Evolutionary conservation across 2,797 vertebrate genomes (phyloP).

Genomic region (Poecilia velifera): DNA sequence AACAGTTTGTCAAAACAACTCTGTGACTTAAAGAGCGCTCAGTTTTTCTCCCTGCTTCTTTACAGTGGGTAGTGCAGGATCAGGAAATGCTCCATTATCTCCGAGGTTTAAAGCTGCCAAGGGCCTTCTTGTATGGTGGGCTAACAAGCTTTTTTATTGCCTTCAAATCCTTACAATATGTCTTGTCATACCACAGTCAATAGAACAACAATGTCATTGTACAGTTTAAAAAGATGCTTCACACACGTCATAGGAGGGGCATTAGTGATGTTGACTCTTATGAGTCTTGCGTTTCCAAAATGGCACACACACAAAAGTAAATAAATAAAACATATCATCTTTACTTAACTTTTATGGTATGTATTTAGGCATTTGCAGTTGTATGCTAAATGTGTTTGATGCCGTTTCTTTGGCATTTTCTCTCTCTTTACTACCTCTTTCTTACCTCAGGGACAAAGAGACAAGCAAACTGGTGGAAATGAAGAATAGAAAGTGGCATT

Average conservation of each 20-base stretch:
- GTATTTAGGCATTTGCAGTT: constrained; percentile 5
- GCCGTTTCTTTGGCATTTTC: constrained; percentile 53
- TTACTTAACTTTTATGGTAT: constrained; percentile 9
- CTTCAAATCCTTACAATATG: constrained; percentile 26
- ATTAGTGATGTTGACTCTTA: constrained; percentile 17
- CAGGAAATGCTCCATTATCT: constrained; percentile 47
- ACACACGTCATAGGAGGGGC: constrained; percentile 31
- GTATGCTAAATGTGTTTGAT: constrained; percentile 26
- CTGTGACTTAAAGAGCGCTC: constrained; percentile 3
- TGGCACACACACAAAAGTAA: constrained; percentile 13
- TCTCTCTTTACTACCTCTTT: constrained; percentile 3
- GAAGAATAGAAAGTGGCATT: constrained; percentile 34
- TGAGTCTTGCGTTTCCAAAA: constrained; percentile 27
- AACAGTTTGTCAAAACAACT: constrained; percentile 11
- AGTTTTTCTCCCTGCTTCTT: neutral
- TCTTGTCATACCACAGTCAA: constrained; percentile 46
- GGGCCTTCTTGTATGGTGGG: constrained; percentile 58
- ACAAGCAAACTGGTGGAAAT: constrained; percentile 11
- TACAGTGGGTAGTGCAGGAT: constrained; percentile 30
- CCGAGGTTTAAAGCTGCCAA: constrained; percentile 55
- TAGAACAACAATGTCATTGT: constrained; percentile 36
- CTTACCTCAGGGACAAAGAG: constrained; percentile 25
- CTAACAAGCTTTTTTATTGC: constrained; percentile 58
- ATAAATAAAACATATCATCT: constrained; percentile 2
- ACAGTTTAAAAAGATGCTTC: constrained; percentile 51